Conservation (phyloP, 2,797 vertebrate genomes). For the Delichon dasypus region DNA sequence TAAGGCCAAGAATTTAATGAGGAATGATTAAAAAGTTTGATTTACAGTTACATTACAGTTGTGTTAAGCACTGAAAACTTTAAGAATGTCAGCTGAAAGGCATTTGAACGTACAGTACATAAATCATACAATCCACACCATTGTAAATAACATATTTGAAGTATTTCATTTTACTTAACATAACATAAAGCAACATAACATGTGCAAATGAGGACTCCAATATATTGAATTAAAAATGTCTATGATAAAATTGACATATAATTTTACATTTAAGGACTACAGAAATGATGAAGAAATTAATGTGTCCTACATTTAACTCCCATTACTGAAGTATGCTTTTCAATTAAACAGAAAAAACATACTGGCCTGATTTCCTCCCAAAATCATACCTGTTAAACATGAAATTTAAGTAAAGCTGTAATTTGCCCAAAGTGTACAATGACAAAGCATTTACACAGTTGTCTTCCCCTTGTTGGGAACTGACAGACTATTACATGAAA, state of each 20-base stretch:
- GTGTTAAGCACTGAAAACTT: conserved; percentile 75
- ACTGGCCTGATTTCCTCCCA: conserved; percentile 7
- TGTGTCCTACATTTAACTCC: background rate
- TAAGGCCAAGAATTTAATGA: conserved; percentile 70
- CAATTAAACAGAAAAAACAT: conserved; percentile 16
- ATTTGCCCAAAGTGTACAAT: conserved; percentile 28
- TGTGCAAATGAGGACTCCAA: conserved; percentile 63
- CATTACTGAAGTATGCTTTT: conserved; percentile 5
- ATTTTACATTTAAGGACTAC: conserved; percentile 58
- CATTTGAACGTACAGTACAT: conserved; percentile 76
- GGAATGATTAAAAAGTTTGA: conserved; percentile 77
- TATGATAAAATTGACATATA: conserved; percentile 64
- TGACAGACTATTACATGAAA: conserved; percentile 38
- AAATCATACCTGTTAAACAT: background rate
- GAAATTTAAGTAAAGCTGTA: conserved; percentile 53
- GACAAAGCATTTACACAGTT: conserved; percentile 37
- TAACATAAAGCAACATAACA: conserved; percentile 70
- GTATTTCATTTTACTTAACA: conserved; percentile 72
- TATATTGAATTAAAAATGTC: conserved; percentile 70
- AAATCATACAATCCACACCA: conserved; percentile 75
- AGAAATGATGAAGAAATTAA: conserved; percentile 30
- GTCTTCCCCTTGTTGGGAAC: background rate
- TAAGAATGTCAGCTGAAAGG: conserved; percentile 71
- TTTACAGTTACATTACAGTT: conserved; percentile 72
- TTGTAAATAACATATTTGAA: conserved; percentile 73